phyloP scores from a whole-genome alignment of 2,113 vertebrate genomes.

The Xerus inauris region DNA sequence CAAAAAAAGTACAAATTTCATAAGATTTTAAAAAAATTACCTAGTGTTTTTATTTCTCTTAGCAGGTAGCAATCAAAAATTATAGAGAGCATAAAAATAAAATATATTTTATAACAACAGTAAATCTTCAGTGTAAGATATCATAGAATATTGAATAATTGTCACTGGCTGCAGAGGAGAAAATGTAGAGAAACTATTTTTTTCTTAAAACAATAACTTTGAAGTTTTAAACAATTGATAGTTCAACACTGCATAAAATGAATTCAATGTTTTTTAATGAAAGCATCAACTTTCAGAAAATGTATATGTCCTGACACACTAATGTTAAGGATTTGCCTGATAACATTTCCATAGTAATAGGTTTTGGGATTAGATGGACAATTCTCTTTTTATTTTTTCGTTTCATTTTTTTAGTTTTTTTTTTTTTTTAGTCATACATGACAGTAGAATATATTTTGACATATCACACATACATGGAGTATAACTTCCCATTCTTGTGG shows the following conservation, averaged over 20 bases:
- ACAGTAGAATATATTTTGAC: no score
- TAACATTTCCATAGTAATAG: not conserved
- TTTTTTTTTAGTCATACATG: no score
- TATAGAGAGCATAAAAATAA: not conserved
- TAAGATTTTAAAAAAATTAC: not conserved
- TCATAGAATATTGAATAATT: not conserved
- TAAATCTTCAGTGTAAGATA: not conserved
- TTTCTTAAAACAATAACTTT: slow-evolving; percentile 9
- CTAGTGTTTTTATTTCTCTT: slow-evolving; percentile 6
- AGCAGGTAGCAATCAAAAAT: not conserved
- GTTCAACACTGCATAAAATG: not conserved
- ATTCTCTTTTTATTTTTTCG: not conserved
- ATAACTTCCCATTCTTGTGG: no score
- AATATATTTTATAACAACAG: not conserved
- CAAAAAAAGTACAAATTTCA: not conserved
- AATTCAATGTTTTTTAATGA: slow-evolving; percentile 36
- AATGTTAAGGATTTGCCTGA: not conserved
- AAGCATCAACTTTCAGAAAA: not conserved
- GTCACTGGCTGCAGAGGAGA: not conserved
- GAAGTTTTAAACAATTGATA: slow-evolving; percentile 33
- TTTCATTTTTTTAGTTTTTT: no score
- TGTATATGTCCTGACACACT: not conserved
- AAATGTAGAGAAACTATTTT: not conserved
- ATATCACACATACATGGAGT: no score
- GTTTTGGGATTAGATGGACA: not conserved